A percentile compares a stretch with the other conserved stretches of the same genome.
These are phyloP conservation scores for Nasonia giraulti DNA, from an alignment of 1,140 invertebrate species.

Conservation along the genomic window DNA sequence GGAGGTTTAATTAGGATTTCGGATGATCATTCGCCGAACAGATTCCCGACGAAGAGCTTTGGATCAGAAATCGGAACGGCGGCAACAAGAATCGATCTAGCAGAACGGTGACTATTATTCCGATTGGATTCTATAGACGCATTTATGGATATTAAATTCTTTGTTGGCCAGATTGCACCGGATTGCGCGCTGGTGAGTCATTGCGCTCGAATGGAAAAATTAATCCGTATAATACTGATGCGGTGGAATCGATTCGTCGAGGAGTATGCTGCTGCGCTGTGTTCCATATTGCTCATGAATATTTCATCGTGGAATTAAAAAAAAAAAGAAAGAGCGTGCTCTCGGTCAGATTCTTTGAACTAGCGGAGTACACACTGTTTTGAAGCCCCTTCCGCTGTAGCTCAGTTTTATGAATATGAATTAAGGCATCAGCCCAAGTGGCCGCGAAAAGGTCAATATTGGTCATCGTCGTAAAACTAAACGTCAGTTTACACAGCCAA, in stretches of 20 bases:
- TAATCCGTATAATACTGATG: background rate
- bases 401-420: constrained; percentile 20
- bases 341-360: too few relatives aligned
- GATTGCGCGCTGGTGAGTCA: background rate
- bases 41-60: constrained; percentile 59
- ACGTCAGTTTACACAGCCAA: background rate
- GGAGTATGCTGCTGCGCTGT: background rate
- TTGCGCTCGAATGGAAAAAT: background rate
- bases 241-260: background rate
- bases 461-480: background rate
- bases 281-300: constrained; percentile 2
- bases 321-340: background rate
- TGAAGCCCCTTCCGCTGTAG: background rate
- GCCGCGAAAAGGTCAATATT: constrained; percentile 20
- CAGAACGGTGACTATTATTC: background rate
- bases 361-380: too few relatives aligned
- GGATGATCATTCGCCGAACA: constrained; percentile 68
- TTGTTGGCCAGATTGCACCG: constrained; percentile 4
- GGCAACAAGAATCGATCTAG: constrained; percentile 12
- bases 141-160: constrained; percentile 32
- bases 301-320: background rate
- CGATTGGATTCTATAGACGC: background rate
- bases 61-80: background rate
- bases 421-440: constrained; percentile 1
- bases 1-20: constrained; percentile 74